Evolutionary conservation across 2,113 vertebrate genomes (phyloP).

Genomic region (Nycticebus coucang): DNA sequence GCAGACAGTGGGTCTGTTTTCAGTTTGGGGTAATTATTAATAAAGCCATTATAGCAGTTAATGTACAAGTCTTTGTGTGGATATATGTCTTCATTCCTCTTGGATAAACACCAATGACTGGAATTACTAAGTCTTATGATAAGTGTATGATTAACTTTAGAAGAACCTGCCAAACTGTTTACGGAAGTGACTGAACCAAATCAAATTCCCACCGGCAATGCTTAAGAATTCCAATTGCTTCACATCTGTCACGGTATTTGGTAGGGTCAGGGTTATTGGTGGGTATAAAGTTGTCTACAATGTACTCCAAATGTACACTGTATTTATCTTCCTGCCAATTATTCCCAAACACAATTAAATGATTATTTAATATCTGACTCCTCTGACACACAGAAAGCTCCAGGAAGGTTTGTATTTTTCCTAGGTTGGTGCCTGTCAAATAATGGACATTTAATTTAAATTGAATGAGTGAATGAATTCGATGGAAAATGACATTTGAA

Average conservation of each 20-base stretch:
- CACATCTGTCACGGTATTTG: not conserved
- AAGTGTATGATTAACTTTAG: not conserved
- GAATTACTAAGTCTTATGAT: not conserved
- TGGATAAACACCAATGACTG: conserved; percentile 6
- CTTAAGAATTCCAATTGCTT: not conserved
- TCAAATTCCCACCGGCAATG: not conserved
- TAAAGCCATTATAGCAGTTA: not conserved
- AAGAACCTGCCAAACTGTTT: not conserved
- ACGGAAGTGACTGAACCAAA: not conserved
- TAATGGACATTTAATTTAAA: not conserved
- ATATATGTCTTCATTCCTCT: conserved; percentile 32
- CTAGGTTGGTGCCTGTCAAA: not conserved
- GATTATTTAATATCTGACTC: not conserved
- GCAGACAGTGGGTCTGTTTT: not conserved
- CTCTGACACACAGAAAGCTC: not conserved
- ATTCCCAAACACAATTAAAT: not conserved
- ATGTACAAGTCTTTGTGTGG: not conserved
- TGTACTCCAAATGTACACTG: not conserved
- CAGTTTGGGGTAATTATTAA: not conserved
- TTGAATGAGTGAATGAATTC: conserved; percentile 25
- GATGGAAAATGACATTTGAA: conserved; percentile 6
- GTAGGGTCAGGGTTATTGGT: not conserved
- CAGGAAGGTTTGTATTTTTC: not conserved
- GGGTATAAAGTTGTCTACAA: not conserved
- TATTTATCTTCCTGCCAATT: not conserved